Conservation (phyloP, 2,888 invertebrate species). For the Eledona agricola region DNA sequence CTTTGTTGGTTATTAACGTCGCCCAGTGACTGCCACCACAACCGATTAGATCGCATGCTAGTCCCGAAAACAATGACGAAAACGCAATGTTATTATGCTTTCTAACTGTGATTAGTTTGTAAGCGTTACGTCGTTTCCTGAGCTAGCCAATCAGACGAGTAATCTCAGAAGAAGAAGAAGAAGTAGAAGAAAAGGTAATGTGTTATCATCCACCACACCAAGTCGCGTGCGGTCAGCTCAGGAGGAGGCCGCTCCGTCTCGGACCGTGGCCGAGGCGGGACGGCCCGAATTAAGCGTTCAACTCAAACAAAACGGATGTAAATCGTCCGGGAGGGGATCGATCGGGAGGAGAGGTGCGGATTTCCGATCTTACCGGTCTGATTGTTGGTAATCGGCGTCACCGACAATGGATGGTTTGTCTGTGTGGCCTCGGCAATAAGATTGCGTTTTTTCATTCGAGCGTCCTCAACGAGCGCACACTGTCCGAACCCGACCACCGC, state of each 20-base stretch:
- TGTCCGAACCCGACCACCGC: conserved; percentile 43
- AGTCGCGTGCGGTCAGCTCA: conserved; percentile 40
- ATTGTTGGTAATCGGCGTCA: conserved; percentile 64
- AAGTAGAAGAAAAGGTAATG: conserved; percentile 3
- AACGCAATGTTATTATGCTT: conserved; percentile 27
- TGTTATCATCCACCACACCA: conserved; percentile 37
- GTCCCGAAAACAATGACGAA: conserved; percentile 8
- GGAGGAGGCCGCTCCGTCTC: conserved; percentile 10
- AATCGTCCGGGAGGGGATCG: conserved; percentile 1
- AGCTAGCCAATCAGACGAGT: conserved; percentile 55
- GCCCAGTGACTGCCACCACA: no score
- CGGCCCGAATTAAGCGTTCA: conserved; percentile 12
- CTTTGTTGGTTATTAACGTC: no score
- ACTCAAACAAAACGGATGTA: conserved; percentile 18
- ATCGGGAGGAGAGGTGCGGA: conserved; percentile 35
- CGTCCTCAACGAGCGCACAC: conserved; percentile 40
- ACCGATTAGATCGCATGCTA: no score
- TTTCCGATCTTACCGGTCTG: conserved; percentile 68
- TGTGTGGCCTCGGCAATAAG: conserved; percentile 62
- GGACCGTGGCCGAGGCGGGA: background rate
- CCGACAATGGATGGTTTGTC: conserved; percentile 62
- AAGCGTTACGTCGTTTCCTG: conserved; percentile 36
- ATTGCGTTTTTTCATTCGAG: conserved; percentile 62
- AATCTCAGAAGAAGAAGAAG: conserved; percentile 43
- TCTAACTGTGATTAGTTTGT: conserved; percentile 29